Evolutionary conservation across 2,113 vertebrate genomes (phyloP), one percentile per base, ranked within the genome.

Genomic region (Campylomormyrus tamandua): DNA sequence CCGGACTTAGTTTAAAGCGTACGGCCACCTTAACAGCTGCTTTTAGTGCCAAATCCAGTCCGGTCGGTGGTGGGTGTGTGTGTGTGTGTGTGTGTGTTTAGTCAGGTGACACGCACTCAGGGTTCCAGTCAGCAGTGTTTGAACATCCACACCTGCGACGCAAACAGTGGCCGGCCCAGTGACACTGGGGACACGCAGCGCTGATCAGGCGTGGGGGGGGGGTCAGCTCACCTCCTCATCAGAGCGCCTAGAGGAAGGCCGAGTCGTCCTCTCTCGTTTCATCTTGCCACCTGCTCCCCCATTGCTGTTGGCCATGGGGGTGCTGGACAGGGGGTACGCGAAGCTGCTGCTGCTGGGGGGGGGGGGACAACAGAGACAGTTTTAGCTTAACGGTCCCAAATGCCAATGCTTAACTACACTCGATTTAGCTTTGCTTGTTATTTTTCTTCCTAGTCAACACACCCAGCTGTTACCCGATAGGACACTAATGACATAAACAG

Each of bases 281-380:
- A 99, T 99, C 93, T 99, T 99, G 87, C 98, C 97, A 8, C 95
- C 91, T 91, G 94, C 95, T 88, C 87, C 95, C 92, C 93, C 92
- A n/a, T 96, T 84, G 15, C 96, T 96, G 13, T 97, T 97, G 91
- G 96, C 93, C 90, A 96, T 95, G 92, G 97, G 97, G 89, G 96
- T 95, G 93, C 96, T 93, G 58, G 97, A 96, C 93, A 95, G 92
- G 90, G 97, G 96, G 91, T 96, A 97, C 50, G 91, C 94, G 83
- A 95, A 91, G 90, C 89, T 94, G 93, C 93, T 96, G 94, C 91
- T 92, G 95, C 93, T 96, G 48, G 46, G 46, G 6, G 45, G 13
- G 77, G 52, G 90, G 83, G 52, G 31, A 45, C 19, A 45, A 87
- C 31, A 88, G 9, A 9, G 31, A 46, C 45, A 42, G 8, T 45